Percentiles rank a stretch among this genome's conserved stretches.
phyloP scores from a whole-genome alignment of 2,888 invertebrate species.

The Papilio gigon region DNA sequence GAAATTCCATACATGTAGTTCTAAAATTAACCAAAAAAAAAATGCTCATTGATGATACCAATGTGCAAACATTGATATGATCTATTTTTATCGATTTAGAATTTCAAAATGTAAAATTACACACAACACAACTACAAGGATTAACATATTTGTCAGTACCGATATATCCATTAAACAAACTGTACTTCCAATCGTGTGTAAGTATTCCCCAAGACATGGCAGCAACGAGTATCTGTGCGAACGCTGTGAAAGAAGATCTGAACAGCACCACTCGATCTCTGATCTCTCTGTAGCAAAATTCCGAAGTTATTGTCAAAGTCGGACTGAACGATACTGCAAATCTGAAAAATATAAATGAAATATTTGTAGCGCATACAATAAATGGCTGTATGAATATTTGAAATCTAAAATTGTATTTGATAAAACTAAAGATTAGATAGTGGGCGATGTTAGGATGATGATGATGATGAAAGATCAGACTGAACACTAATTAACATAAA shows the following conservation, averaged over 20 bases:
- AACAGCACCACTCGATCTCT: constrained; percentile 63
- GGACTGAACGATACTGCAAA: constrained; percentile 66
- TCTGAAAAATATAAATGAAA: constrained; percentile 50
- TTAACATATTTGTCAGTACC: constrained; percentile 52
- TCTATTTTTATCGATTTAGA: background rate
- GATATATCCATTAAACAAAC: constrained; percentile 57
- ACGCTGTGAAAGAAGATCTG: constrained; percentile 60
- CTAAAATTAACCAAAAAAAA: constrained; percentile 50
- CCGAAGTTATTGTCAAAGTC: constrained; percentile 60
- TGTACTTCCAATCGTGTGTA: constrained; percentile 60
- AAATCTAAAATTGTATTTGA: background rate
- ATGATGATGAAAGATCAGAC: too few species aligned
- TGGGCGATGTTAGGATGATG: too few species aligned
- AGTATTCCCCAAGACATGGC: constrained; percentile 64
- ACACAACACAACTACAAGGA: background rate
- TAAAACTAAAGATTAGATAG: background rate
- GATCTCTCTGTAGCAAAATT: constrained; percentile 65
- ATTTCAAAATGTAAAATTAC: too few species aligned
- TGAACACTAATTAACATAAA: background rate
- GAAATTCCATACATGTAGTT: constrained; percentile 71
- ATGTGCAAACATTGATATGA: too few species aligned
- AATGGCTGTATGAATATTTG: background rate
- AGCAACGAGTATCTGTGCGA: constrained; percentile 58
- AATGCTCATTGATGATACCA: background rate
- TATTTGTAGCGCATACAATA: background rate